phyloP scores from a whole-genome alignment of 2,113 vertebrate genomes.

The Perca fluviatilis region DNA sequence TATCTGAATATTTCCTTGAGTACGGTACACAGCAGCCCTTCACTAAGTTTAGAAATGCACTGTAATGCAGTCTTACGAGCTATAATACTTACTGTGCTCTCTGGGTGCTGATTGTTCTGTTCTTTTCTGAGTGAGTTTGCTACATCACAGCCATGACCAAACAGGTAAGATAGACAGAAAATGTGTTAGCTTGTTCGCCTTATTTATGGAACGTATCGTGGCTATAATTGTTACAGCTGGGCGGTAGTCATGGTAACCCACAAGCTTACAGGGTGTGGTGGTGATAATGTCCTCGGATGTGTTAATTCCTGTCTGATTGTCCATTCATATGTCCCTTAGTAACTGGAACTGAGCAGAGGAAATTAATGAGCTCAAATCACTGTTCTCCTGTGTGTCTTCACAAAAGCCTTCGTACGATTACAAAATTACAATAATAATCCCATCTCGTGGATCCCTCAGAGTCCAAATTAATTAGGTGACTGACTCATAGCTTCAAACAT shows the following conservation, averaged over 20 bases:
- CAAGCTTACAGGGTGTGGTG: background rate
- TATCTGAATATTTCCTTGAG: constrained; percentile 30
- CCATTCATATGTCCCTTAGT: constrained; percentile 28
- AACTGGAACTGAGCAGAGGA: constrained; percentile 25
- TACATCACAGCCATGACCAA: background rate
- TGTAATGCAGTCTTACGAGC: constrained; percentile 62
- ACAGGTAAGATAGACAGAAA: background rate
- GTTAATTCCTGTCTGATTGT: constrained; percentile 49
- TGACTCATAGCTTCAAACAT: background rate
- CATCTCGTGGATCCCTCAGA: constrained; percentile 12
- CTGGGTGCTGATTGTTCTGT: background rate
- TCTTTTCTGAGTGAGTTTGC: background rate
- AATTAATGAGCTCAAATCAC: constrained; percentile 35
- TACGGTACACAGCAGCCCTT: background rate
- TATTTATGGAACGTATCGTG: background rate
- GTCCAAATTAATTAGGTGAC: constrained; percentile 31
- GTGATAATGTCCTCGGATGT: constrained; percentile 6
- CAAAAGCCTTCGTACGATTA: constrained; percentile 41
- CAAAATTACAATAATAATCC: constrained; percentile 21
- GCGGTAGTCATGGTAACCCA: constrained; percentile 25
- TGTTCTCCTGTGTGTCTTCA: constrained; percentile 24
- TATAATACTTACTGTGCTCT: background rate
- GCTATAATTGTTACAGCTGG: background rate
- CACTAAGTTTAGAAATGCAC: background rate
- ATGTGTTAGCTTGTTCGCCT: background rate